These are phyloP conservation scores for Parazoanthus atlanticus DNA, from an alignment of 92 coral and sea anemone genomes.

Conservation along the genomic window DNA sequence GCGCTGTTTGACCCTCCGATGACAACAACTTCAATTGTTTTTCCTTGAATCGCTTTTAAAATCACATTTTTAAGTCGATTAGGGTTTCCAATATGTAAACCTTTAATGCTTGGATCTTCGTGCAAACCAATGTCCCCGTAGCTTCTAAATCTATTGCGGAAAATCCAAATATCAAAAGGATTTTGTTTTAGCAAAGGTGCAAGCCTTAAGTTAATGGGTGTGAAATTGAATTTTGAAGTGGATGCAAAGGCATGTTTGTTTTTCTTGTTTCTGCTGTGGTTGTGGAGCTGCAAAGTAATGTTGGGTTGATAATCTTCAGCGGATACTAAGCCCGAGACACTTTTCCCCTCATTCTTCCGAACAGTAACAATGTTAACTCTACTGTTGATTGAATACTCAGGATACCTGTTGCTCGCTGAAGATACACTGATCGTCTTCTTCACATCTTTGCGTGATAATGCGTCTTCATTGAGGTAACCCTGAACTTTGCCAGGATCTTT, in stretches of 20 bases:
- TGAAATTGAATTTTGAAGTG: not conserved
- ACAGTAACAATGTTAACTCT: not conserved
- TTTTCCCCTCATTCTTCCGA: not conserved
- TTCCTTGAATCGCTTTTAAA: slow-evolving; percentile 61
- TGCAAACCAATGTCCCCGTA: slow-evolving; percentile 16
- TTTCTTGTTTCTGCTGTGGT: not conserved
- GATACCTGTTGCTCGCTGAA: not conserved
- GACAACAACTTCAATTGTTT: slow-evolving; percentile 59
- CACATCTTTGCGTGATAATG: not conserved
- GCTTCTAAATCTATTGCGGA: slow-evolving; percentile 14
- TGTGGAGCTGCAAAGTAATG: not conserved
- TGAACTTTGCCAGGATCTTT: not conserved
- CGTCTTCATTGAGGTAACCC: not conserved
- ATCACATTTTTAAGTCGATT: slow-evolving; percentile 54
- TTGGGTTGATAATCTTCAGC: too few species aligned
- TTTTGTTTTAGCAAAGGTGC: not conserved
- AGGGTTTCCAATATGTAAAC: slow-evolving; percentile 31
- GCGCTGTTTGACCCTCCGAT: slow-evolving; percentile 90
- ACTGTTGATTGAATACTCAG: not conserved
- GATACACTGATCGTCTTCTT: not conserved
- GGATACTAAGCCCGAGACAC: not conserved
- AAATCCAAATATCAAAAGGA: slow-evolving; percentile 18
- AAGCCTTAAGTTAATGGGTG: not conserved
- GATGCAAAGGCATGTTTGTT: not conserved
- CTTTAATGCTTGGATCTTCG: slow-evolving; percentile 18